A percentile compares a stretch with the other conserved stretches of the same genome.
Evolutionary conservation across 2,888 invertebrate genomes (phyloP).

Genomic region (Muscina levida): DNA sequence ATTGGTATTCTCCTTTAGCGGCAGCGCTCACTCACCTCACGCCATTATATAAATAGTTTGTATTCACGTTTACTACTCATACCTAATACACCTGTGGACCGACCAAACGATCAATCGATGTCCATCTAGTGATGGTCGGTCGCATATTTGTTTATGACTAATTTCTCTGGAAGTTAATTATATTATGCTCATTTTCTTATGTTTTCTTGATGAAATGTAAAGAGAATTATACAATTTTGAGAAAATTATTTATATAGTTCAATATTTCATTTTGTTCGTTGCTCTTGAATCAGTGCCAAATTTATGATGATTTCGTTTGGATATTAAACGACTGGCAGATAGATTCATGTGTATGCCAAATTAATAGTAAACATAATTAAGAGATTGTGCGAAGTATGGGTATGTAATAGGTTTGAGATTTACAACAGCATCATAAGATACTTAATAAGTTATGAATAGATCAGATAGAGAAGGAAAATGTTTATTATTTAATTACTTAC

Average conservation of each 20-base stretch:
- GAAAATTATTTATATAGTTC: conserved; percentile 1
- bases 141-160: conserved; percentile 12
- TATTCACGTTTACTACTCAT: too few species aligned
- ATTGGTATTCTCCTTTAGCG: too few species aligned
- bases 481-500: too few species aligned
- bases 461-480: too few species aligned
- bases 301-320: background rate
- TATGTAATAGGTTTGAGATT: too few species aligned
- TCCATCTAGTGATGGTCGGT: background rate
- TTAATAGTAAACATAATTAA: too few species aligned
- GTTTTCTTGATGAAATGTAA: background rate
- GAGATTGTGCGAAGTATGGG: too few species aligned
- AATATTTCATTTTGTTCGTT: background rate
- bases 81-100: background rate
- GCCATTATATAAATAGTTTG: background rate
- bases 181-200: background rate
- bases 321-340: too few species aligned
- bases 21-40: background rate
- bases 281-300: conserved; percentile 26
- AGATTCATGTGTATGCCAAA: too few species aligned
- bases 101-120: background rate
- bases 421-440: too few species aligned
- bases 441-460: too few species aligned
- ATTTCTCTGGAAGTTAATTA: conserved; percentile 14
- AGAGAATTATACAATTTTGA: too few species aligned